phyloP scores from a whole-genome alignment of 1,140 invertebrate species.

The Aplysia californica region DNA sequence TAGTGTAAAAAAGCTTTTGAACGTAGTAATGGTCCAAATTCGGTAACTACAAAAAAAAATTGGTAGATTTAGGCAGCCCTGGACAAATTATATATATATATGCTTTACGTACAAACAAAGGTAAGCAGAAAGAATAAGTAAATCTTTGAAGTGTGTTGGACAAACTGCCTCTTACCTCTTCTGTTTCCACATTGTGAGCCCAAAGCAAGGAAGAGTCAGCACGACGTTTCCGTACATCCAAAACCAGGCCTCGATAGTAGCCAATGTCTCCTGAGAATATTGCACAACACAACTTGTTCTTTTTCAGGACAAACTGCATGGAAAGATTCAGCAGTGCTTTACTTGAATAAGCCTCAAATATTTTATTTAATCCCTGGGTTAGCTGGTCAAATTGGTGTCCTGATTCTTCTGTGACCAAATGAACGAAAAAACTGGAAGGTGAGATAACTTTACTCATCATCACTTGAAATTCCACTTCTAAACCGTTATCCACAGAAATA shows the following conservation, averaged over 20 bases:
- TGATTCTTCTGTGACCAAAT: neutral
- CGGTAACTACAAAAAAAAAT: neutral
- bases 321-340: neutral
- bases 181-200: too few species aligned
- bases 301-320: neutral
- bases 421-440: conserved; percentile 19
- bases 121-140: too few species aligned
- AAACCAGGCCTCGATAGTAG: conserved; percentile 14
- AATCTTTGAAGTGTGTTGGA: too few species aligned
- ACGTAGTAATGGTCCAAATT: too few species aligned
- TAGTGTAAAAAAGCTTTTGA: too few species aligned
- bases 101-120: neutral
- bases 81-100: neutral
- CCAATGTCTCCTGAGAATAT: neutral
- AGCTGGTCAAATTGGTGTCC: neutral
- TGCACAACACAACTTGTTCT: neutral
- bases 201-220: too few species aligned
- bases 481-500: too few species aligned
- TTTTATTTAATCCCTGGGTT: neutral
- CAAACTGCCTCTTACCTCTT: too few species aligned
- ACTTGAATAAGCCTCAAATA: neutral
- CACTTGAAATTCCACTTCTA: conserved; percentile 3
- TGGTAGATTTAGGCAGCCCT: neutral
- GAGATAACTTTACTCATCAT: conserved; percentile 12
- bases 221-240: too few species aligned